Evolutionary conservation across 2,113 vertebrate species (phyloP), one percentile per base, ranked within the genome.

Genomic region (Girardinichthys multiradiatus): DNA sequence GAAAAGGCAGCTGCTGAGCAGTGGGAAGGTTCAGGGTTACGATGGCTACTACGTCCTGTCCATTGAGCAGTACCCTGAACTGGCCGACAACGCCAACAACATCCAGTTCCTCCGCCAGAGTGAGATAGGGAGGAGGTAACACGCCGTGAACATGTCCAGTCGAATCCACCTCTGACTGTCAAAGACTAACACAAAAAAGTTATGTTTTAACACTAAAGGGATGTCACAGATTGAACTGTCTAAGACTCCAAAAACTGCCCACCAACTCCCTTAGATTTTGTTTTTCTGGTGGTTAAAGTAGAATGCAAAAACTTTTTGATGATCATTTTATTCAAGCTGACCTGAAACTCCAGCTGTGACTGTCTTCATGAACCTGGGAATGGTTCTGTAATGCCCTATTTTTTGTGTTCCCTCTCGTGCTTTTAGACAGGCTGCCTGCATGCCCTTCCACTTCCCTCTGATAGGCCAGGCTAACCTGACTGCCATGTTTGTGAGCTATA

Each of bases 61-160:
- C 29, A 96, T 99, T 91, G 98, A 99, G 95, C 98, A 99, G 95
- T 99, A 99, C 94, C 97, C 98, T 0, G 98, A 99, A 94, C 94
- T 99, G 74, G 98, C 97, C 15, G 98, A 99, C 95, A 98, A 96
- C 10, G 96, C 96, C 66, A 98, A 98, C 94, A 99, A 99, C 90
- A 96, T 99, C 91, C 97, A 99, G 93, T 99, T 99, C 93, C 94
- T 99, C 82, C 94, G 98, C 84, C 98, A 99, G 95, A 99, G 97
- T 9, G 98, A 99, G 92, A 99, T 99, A 87, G 98, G 98, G 64
- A 96, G 95, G 92, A 99, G 98, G 97, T 99, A 99, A 99, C 97
- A 95, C 92, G 77, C 67, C 81, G 69, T 85, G 37, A 60, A 21
- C 68, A 28, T 13, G 30, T 6, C 59, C 48, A 58, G 24, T 48